Conservation (phyloP, 1,140 invertebrate genomes). For the Cepaea nemoralis region DNA sequence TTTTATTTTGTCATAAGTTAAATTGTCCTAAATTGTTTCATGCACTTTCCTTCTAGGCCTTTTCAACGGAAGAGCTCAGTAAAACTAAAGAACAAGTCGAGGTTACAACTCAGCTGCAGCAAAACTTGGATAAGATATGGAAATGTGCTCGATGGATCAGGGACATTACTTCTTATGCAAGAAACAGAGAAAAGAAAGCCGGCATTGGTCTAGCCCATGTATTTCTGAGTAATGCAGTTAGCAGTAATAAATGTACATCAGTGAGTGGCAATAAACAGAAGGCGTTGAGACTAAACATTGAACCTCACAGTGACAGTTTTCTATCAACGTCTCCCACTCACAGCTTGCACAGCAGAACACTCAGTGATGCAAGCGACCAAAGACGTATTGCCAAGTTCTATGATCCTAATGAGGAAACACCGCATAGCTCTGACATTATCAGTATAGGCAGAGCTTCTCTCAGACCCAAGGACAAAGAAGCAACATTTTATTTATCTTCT, state of each 20-base stretch:
- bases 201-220: constrained; percentile 64
- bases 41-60: constrained; percentile 77
- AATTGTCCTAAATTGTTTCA: no score
- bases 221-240: constrained; percentile 34
- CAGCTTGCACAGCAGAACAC: neutral
- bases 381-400: constrained; percentile 67
- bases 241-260: neutral
- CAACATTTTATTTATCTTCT: neutral
- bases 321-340: neutral
- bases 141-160: constrained; percentile 93
- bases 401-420: constrained; percentile 62
- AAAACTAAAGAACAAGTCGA: constrained; percentile 86
- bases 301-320: constrained; percentile 52
- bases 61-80: constrained; percentile 88
- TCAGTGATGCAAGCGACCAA: constrained; percentile 64
- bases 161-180: constrained; percentile 91
- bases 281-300: neutral
- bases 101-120: constrained; percentile 75
- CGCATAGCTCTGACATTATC: constrained; percentile 36
- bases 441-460: constrained; percentile 14
- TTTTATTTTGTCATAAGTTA: no score
- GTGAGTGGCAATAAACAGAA: constrained; percentile 31
- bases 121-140: constrained; percentile 79
- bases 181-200: constrained; percentile 78
- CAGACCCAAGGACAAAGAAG: constrained; percentile 4